Evolutionary conservation across 2,888 invertebrate genomes (phyloP).

Genomic region (Campoplex capitator): DNA sequence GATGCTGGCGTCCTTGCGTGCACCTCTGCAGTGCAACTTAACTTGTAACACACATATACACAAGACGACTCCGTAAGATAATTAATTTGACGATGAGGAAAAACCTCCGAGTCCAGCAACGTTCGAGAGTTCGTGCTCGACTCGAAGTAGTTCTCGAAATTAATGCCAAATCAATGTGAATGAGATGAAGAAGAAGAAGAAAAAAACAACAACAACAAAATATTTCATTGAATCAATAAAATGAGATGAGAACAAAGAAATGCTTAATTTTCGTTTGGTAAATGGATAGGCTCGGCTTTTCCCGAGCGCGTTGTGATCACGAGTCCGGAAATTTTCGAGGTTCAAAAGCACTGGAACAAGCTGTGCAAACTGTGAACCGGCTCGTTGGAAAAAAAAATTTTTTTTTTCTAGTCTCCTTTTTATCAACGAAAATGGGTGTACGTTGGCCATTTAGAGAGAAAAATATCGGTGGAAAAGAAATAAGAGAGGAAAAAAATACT

Average conservation of each 20-base stretch:
- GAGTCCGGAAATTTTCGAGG: not conserved
- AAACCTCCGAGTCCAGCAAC: not conserved
- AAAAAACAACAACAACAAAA: no score
- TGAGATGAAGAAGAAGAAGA: not conserved
- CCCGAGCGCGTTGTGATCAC: no score
- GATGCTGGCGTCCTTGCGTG: conserved; percentile 49
- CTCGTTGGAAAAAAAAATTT: not conserved
- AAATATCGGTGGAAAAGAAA: not conserved
- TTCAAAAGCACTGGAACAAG: not conserved
- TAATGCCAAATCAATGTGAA: not conserved
- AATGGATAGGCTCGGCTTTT: not conserved
- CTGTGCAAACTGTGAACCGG: not conserved
- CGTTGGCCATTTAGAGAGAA: not conserved
- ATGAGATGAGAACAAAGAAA: not conserved
- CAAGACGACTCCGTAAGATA: not conserved
- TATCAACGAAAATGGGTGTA: not conserved
- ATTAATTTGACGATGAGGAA: conserved; percentile 9
- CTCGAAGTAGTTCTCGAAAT: not conserved
- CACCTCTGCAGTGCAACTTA: not conserved
- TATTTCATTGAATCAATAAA: not conserved
- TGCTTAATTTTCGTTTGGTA: not conserved
- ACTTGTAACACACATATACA: not conserved
- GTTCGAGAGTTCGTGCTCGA: conserved; percentile 3
- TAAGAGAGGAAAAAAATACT: not conserved
- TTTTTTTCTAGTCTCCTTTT: conserved; percentile 6